Percentiles rank a stretch among this genome's conserved stretches.
These are phyloP conservation scores for Alosa alosa DNA, from an alignment of 2,113 vertebrate genomes.

Conservation along the genomic window DNA sequence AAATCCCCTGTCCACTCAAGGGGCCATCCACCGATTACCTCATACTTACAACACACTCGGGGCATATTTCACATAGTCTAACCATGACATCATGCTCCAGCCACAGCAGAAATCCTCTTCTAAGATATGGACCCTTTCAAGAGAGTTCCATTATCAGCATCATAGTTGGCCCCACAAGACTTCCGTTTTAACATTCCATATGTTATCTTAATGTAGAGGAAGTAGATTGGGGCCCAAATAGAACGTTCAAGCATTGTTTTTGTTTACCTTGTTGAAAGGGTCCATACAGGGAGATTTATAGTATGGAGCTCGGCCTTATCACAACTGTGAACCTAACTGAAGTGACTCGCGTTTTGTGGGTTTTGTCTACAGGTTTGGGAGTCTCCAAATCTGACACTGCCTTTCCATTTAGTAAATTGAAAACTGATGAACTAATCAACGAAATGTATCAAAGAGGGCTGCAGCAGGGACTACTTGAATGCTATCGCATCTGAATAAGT, in stretches of 20 bases:
- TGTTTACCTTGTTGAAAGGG: too few species aligned
- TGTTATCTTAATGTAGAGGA: too few species aligned
- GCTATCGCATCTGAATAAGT: background rate
- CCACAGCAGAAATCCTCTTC: background rate
- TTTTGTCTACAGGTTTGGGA: background rate
- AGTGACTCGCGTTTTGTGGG: background rate
- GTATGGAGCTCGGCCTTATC: background rate
- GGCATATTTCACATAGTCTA: slow-evolving; percentile 10
- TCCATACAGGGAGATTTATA: slow-evolving; percentile 4
- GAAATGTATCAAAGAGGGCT: background rate
- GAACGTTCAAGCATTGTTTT: too few species aligned
- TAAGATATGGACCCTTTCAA: too few species aligned
- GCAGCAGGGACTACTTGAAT: background rate
- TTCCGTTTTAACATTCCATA: too few species aligned
- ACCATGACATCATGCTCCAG: background rate
- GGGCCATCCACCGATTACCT: slow-evolving; percentile 13
- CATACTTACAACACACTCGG: slow-evolving; percentile 12
- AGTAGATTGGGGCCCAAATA: too few species aligned
- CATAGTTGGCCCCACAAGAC: too few species aligned
- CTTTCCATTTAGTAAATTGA: background rate
- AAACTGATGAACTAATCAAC: background rate
- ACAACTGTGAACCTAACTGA: background rate
- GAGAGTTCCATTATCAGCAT: too few species aligned
- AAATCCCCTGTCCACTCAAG: slow-evolving; percentile 10
- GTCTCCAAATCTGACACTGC: background rate